Conservation (phyloP, 2,113 vertebrate genomes). For the Oryzias javanicus region DNA sequence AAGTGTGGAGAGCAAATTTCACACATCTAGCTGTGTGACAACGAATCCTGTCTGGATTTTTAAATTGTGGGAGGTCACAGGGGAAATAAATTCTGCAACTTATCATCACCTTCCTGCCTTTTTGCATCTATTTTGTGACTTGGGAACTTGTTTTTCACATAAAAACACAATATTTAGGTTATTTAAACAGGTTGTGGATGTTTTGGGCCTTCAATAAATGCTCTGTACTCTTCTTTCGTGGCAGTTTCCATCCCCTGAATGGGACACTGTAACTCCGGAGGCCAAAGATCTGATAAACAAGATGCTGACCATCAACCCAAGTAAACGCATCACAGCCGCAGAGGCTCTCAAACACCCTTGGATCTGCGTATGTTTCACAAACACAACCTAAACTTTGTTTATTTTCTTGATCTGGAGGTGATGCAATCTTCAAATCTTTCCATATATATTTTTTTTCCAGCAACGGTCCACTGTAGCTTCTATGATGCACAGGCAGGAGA, state of each 20-base stretch:
- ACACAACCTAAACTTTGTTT: background rate
- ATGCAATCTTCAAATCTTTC: no score
- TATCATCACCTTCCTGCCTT: no score
- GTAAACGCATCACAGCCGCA: slow-evolving; percentile 90
- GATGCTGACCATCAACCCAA: slow-evolving; percentile 98
- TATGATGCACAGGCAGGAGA: slow-evolving; percentile 99
- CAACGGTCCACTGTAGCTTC: slow-evolving; percentile 99
- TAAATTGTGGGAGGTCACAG: no score
- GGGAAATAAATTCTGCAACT: no score
- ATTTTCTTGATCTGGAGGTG: no score
- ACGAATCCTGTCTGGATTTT: no score
- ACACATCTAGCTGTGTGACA: no score
- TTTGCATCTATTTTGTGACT: no score
- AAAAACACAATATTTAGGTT: no score
- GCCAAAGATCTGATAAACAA: slow-evolving; percentile 99
- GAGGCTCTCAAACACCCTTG: slow-evolving; percentile 97
- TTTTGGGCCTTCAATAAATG: background rate
- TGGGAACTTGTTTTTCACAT: no score
- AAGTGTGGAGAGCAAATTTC: no score
- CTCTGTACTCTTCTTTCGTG: slow-evolving; percentile 4
- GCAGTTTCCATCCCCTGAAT: slow-evolving; percentile 97
- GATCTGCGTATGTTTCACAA: slow-evolving; percentile 89
- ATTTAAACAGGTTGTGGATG: background rate
- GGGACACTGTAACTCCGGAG: slow-evolving; percentile 97
- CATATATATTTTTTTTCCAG: slow-evolving; percentile 66